Conservation (phyloP, 2,113 vertebrate species). For the Ramphastos sulfuratus region DNA sequence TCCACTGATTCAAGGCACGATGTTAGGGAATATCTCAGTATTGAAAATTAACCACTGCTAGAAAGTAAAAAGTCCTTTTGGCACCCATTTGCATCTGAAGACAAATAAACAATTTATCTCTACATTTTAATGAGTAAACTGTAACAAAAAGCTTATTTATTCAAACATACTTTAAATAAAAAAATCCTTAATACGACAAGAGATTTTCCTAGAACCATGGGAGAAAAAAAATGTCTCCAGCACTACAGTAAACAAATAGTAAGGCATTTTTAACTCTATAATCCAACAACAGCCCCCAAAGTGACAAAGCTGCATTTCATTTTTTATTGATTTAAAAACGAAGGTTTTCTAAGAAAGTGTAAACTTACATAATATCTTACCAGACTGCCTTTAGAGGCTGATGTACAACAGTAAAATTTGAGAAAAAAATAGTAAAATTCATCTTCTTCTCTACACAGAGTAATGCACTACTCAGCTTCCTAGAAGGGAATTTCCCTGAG, state of each 20-base stretch:
- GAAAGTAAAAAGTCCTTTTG: not conserved
- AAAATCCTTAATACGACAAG: not conserved
- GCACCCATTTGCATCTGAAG: not conserved
- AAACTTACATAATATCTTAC: not conserved
- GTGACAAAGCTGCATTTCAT: not conserved
- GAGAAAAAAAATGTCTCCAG: not conserved
- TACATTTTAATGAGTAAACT: conserved; percentile 23
- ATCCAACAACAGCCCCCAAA: not conserved
- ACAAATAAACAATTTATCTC: not conserved
- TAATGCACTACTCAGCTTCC: not conserved
- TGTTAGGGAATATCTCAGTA: not conserved
- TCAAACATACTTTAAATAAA: not conserved
- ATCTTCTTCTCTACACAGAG: not conserved
- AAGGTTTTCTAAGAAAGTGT: not conserved
- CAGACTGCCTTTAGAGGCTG: not conserved
- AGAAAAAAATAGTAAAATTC: not conserved
- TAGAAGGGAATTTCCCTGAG: not conserved
- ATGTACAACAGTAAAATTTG: not conserved
- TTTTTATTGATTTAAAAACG: not conserved
- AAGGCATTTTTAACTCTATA: not conserved
- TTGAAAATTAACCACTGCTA: conserved; percentile 19
- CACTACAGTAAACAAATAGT: not conserved
- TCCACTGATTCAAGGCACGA: not conserved
- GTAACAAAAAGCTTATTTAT: conserved; percentile 6
- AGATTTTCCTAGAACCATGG: not conserved